phyloP scores from a whole-genome alignment of 2,888 invertebrate genomes.

The Neoscelio sp. region DNA sequence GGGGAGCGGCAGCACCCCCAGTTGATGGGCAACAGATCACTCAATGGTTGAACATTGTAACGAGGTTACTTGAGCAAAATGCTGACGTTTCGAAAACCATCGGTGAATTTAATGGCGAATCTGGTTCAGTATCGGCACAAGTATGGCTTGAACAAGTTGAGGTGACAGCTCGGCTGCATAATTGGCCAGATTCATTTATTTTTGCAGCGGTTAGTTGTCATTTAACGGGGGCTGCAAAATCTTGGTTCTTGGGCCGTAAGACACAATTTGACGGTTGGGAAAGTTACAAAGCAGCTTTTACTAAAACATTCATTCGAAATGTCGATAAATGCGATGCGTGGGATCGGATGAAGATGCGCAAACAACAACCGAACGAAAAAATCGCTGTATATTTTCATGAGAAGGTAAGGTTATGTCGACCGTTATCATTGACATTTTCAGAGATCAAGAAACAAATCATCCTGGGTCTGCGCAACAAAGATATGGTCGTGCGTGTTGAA shows the following conservation, averaged over 20 bases:
- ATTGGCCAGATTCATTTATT: conserved; percentile 15
- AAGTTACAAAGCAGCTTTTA: background rate
- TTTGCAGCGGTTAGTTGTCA: no score
- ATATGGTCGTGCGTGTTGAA: background rate
- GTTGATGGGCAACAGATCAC: no score
- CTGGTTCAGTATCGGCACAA: no score
- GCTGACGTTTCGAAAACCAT: no score
- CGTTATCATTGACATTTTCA: background rate
- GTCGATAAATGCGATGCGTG: background rate
- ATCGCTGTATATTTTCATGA: conserved; percentile 15
- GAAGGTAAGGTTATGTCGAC: conserved; percentile 12
- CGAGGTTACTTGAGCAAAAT: no score
- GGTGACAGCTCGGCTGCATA: background rate
- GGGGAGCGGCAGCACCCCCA: no score
- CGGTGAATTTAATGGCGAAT: no score
- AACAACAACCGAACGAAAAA: background rate
- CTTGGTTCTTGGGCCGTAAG: background rate
- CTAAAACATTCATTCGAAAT: background rate
- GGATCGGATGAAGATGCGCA: conserved; percentile 3
- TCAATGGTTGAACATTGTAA: no score
- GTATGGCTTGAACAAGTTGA: background rate
- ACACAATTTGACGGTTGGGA: background rate
- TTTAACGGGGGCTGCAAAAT: background rate
- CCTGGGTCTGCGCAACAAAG: background rate
- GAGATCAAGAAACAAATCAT: conserved; percentile 1